These are phyloP conservation scores for Ivindomyrus marchei DNA, from an alignment of 2,113 vertebrate species.

Conservation along the genomic window DNA sequence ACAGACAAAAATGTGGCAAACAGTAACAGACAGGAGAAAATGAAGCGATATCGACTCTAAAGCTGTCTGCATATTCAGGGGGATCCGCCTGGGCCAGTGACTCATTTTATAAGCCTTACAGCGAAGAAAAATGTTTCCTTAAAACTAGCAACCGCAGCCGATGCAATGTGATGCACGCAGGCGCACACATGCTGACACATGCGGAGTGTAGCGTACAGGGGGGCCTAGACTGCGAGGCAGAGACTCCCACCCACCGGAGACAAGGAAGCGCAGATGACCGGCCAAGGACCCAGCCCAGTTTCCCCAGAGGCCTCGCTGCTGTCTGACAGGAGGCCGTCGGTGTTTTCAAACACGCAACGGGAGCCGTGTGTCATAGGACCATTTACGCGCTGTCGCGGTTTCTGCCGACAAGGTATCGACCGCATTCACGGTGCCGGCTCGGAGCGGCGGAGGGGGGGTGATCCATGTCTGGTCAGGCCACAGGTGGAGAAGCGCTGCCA, in stretches of 20 bases:
- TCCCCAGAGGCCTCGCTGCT: background rate
- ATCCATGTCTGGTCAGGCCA: background rate
- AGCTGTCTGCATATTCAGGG: background rate
- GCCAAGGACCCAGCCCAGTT: background rate
- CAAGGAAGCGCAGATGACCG: background rate
- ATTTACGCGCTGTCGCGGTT: background rate
- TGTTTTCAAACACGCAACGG: background rate
- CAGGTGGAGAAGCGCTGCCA: background rate
- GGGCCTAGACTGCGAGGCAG: background rate
- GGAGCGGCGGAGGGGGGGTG: background rate
- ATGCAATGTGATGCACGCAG: background rate
- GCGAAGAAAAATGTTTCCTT: background rate
- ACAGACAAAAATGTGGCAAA: background rate
- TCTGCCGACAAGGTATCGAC: background rate
- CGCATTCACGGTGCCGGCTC: background rate
- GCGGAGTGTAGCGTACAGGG: background rate
- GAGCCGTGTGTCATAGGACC: background rate
- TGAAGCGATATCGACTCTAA: background rate
- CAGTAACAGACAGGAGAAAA: background rate
- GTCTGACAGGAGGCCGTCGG: background rate
- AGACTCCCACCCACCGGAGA: background rate
- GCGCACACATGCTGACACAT: background rate
- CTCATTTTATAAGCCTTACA: background rate
- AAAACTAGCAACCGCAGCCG: background rate
- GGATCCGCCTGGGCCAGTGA: background rate